phyloP scores from a whole-genome alignment of 1,140 invertebrate genomes.

The silkworm (Bombyx mori) region DNA sequence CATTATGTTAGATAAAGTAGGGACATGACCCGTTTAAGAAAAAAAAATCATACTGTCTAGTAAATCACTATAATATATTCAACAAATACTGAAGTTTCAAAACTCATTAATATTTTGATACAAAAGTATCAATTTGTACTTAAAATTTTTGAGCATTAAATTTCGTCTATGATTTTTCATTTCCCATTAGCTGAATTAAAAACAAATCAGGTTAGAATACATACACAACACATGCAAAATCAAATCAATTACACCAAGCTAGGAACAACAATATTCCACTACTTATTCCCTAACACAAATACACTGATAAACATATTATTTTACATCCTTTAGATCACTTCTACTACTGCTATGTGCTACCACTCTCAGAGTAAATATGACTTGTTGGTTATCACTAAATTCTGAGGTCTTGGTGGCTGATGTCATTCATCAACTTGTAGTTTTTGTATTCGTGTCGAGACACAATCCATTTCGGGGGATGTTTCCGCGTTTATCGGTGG shows the following conservation, averaged over 20 bases:
- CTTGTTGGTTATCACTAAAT: constrained; percentile 18
- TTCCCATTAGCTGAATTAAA: constrained; percentile 20
- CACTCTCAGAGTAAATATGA: constrained; percentile 17
- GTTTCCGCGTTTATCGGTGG: constrained; percentile 32
- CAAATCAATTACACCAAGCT: constrained; percentile 32
- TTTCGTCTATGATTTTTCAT: constrained; percentile 18
- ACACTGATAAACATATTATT: constrained; percentile 40
- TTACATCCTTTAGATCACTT: constrained; percentile 32
- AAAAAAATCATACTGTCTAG: background rate
- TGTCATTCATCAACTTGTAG: constrained; percentile 66
- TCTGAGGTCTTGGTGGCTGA: constrained; percentile 15
- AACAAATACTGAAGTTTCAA: constrained; percentile 3
- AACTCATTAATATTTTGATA: constrained; percentile 28
- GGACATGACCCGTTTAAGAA: no score
- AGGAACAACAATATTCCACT: constrained; percentile 47
- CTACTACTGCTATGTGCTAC: constrained; percentile 24
- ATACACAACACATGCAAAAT: constrained; percentile 33
- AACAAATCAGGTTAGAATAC: constrained; percentile 11
- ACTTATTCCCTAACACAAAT: constrained; percentile 33
- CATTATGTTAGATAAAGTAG: no score
- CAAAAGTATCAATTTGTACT: constrained; percentile 41
- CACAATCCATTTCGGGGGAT: constrained; percentile 61
- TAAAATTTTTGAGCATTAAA: constrained; percentile 31
- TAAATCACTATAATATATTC: background rate
- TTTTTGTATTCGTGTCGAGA: constrained; percentile 60